Evolutionary conservation across 1,140 invertebrate genomes (phyloP).

Genomic region (Coptotermes formosanus): DNA sequence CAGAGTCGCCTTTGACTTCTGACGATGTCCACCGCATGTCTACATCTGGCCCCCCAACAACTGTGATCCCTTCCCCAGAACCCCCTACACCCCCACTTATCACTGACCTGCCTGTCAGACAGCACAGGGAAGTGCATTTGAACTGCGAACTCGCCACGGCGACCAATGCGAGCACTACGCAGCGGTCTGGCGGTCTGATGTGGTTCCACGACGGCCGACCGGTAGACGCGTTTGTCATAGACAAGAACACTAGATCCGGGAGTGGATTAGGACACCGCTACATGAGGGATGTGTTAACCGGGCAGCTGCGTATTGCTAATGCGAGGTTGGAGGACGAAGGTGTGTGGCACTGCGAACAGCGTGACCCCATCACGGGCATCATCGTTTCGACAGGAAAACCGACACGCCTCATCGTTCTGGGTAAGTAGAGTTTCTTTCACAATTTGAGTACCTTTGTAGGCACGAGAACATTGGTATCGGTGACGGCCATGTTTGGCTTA

Average conservation of each 20-base stretch:
- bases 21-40: not conserved
- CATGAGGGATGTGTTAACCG: constrained; percentile 53
- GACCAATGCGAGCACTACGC: constrained; percentile 35
- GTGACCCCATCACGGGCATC: constrained; percentile 52
- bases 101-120: not conserved
- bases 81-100: not conserved
- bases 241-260: constrained; percentile 49
- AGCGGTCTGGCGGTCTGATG: constrained; percentile 45
- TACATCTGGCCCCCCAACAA: not conserved
- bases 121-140: not conserved
- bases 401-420: constrained; percentile 64
- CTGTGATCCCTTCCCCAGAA: not conserved
- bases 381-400: constrained; percentile 59
- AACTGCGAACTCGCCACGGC: not conserved
- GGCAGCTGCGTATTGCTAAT: constrained; percentile 64
- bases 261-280: constrained; percentile 53
- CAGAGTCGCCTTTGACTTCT: not conserved
- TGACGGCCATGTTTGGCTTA: too few relatives aligned
- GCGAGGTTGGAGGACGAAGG: constrained; percentile 67
- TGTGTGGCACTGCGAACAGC: constrained; percentile 64
- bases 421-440: constrained; percentile 51
- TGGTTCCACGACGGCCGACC: constrained; percentile 51
- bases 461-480: too few relatives aligned
- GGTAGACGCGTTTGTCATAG: constrained; percentile 51
- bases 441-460: not conserved